These are phyloP conservation scores for Scolopax mira DNA, from an alignment of 2,113 vertebrate genomes.

Conservation along the genomic window DNA sequence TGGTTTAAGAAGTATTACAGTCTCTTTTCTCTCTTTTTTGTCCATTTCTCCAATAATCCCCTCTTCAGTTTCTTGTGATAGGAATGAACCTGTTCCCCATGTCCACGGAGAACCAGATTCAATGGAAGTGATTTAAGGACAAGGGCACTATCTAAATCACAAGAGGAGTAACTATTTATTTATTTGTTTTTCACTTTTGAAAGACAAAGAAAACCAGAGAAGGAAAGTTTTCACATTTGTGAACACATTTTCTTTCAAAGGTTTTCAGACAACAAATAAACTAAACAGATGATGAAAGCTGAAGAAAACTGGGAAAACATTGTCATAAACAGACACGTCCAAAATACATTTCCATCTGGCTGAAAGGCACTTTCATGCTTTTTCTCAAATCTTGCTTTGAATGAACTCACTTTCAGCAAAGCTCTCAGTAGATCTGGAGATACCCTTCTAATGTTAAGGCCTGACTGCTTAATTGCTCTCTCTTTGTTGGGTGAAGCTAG, in stretches of 20 bases:
- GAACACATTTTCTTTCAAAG: slow-evolving; percentile 14
- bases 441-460: background rate
- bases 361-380: background rate
- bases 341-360: slow-evolving; percentile 27
- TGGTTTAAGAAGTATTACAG: background rate
- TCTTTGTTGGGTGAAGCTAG: background rate
- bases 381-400: background rate
- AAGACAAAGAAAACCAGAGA: background rate
- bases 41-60: background rate
- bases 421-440: background rate
- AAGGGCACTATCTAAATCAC: background rate
- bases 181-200: background rate
- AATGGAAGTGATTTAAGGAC: background rate
- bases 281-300: background rate
- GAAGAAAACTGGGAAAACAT: slow-evolving; percentile 22
- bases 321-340: slow-evolving; percentile 4
- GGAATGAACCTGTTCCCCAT: background rate
- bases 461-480: background rate
- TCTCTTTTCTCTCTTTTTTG: background rate
- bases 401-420: background rate
- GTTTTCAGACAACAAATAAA: slow-evolving; percentile 13
- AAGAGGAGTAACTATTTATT: background rate
- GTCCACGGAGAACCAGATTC: background rate
- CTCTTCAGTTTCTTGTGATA: background rate
- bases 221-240: background rate